phyloP scores from a whole-genome alignment of 2,888 invertebrate genomes.

The Epistrophella euchroma region DNA sequence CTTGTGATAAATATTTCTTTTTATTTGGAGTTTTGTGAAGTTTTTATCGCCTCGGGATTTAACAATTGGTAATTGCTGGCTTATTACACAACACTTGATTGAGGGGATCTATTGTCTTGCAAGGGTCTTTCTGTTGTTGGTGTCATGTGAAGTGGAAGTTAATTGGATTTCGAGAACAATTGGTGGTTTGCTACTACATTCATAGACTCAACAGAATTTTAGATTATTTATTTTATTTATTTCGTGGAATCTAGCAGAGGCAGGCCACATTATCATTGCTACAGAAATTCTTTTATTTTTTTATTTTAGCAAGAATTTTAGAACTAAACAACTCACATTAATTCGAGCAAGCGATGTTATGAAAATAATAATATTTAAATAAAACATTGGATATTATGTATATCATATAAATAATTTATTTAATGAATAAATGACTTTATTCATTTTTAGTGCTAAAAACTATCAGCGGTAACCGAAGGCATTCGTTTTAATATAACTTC shows the following conservation, averaged over 20 bases:
- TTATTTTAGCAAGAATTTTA: no score
- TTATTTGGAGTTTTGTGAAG: conserved; percentile 29
- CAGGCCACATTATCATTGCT: no score
- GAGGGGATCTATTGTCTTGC: conserved; percentile 43
- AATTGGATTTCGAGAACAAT: conserved; percentile 51
- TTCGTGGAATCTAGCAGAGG: background rate
- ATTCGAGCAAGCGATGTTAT: no score
- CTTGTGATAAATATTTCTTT: conserved; percentile 20
- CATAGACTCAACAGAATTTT: background rate
- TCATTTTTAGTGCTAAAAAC: no score
- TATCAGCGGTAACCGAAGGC: no score
- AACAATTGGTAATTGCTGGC: conserved; percentile 65
- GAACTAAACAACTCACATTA: no score
- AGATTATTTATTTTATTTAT: background rate
- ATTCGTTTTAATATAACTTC: no score
- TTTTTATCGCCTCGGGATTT: conserved; percentile 45
- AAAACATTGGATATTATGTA: no score
- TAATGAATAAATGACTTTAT: no score
- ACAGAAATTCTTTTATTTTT: no score
- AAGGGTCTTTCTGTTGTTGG: conserved; percentile 6
- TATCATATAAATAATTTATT: no score
- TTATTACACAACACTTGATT: conserved; percentile 67
- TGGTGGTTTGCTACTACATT: conserved; percentile 7
- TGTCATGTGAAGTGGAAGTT: conserved; percentile 53
- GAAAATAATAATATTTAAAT: no score